These are phyloP conservation scores for Parapsyche elsis DNA, from an alignment of 1,140 invertebrate species.

Conservation along the genomic window DNA sequence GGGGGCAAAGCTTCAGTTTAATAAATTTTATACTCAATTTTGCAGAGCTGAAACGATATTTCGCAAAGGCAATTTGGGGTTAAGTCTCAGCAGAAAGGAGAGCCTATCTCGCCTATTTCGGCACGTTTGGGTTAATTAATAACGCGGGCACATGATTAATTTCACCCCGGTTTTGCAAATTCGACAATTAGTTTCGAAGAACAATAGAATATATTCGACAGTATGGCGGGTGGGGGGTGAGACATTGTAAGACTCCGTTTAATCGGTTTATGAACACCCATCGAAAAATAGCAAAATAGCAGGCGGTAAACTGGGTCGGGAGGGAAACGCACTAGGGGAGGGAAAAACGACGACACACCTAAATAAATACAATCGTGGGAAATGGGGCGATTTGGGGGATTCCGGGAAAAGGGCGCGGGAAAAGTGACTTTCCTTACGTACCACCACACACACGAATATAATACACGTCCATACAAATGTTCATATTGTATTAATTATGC, in stretches of 20 bases:
- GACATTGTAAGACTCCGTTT: not conserved
- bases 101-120: not conserved
- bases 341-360: conserved; percentile 19
- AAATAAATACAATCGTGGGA: conserved; percentile 50
- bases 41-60: conserved; percentile 29
- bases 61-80: conserved; percentile 15
- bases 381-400: conserved; percentile 43
- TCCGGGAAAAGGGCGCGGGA: not conserved
- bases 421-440: not conserved
- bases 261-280: not conserved
- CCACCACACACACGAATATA: not conserved
- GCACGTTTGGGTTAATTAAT: conserved; percentile 48
- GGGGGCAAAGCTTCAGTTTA: not conserved
- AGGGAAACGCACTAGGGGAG: not conserved
- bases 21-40: conserved; percentile 39
- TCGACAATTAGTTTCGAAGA: conserved; percentile 43
- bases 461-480: too few relatives aligned
- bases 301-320: conserved; percentile 21
- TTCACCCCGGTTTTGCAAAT: conserved; percentile 10
- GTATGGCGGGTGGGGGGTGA: too few relatives aligned
- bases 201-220: conserved; percentile 6
- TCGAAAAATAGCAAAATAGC: not conserved
- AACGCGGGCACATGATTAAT: conserved; percentile 43
- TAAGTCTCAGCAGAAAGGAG: not conserved
- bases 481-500: too few relatives aligned